Percentiles rank a stretch among this genome's conserved stretches.
phyloP scores from a whole-genome alignment of 2,888 invertebrate species.

The Metalampra italica region DNA sequence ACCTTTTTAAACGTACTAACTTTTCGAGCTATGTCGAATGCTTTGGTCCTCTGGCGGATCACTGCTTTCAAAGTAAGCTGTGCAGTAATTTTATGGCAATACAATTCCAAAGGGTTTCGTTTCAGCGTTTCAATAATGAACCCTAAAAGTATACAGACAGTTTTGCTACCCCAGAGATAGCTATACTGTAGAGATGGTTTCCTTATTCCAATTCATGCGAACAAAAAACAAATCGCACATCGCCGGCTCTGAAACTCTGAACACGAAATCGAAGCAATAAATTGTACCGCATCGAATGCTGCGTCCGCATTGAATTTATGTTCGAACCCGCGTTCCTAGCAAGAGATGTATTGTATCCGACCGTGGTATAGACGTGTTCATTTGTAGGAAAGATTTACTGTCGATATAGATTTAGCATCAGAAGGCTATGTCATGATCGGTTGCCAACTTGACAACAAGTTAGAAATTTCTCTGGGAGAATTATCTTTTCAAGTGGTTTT shows the following conservation, averaged over 20 bases:
- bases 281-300: constrained; percentile 44
- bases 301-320: constrained; percentile 54
- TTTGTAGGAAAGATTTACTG: constrained; percentile 51
- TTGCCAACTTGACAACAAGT: background rate
- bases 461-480: no score
- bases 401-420: constrained; percentile 15
- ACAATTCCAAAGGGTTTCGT: no score
- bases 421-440: constrained; percentile 12
- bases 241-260: constrained; percentile 2
- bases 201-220: background rate
- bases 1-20: no score
- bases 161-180: no score
- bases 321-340: constrained; percentile 35
- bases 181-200: no score
- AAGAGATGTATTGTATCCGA: constrained; percentile 61
- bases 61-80: no score
- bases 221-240: background rate
- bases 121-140: no score
- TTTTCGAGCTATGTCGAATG: no score
- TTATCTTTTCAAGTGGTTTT: no score
- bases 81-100: no score
- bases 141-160: no score
- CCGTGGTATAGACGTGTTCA: constrained; percentile 55
- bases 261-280: constrained; percentile 22
- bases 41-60: no score